Evolutionary conservation across 1,140 invertebrate genomes (phyloP).

Genomic region (Bombus turneri): DNA sequence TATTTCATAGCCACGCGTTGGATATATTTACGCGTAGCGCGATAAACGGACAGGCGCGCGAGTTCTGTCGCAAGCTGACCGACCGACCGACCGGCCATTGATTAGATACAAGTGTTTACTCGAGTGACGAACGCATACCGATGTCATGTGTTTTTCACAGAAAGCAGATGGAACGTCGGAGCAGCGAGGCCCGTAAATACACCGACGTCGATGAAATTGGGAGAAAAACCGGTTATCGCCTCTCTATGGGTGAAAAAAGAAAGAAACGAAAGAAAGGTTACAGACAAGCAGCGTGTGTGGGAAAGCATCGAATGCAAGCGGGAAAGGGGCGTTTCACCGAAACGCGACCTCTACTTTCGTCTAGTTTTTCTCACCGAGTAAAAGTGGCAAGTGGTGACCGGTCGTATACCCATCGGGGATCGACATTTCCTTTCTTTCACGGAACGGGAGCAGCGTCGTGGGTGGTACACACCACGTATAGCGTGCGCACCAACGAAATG

Average conservation of each 20-base stretch:
- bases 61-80: conserved; percentile 47
- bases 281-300: not conserved
- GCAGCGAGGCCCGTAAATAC: conserved; percentile 11
- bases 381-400: conserved; percentile 11
- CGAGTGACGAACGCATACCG: conserved; percentile 40
- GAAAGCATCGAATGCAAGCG: not conserved
- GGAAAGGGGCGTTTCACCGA: conserved; percentile 8
- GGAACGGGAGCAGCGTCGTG: conserved; percentile 44
- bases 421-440: conserved; percentile 43
- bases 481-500: conserved; percentile 6
- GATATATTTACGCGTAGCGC: conserved; percentile 12
- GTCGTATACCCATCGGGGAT: not conserved
- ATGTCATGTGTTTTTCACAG: conserved; percentile 48
- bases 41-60: conserved; percentile 27
- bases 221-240: conserved; percentile 47
- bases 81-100: conserved; percentile 35
- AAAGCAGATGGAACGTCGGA: not conserved
- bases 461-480: conserved; percentile 18
- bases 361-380: conserved; percentile 38
- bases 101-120: conserved; percentile 56
- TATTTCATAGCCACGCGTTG: not conserved
- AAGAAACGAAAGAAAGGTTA: not conserved
- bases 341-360: conserved; percentile 26
- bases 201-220: conserved; percentile 28
- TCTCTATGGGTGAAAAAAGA: not conserved